Conservation (phyloP, 2,888 invertebrate genomes). For the Criorhina ranunculi region DNA sequence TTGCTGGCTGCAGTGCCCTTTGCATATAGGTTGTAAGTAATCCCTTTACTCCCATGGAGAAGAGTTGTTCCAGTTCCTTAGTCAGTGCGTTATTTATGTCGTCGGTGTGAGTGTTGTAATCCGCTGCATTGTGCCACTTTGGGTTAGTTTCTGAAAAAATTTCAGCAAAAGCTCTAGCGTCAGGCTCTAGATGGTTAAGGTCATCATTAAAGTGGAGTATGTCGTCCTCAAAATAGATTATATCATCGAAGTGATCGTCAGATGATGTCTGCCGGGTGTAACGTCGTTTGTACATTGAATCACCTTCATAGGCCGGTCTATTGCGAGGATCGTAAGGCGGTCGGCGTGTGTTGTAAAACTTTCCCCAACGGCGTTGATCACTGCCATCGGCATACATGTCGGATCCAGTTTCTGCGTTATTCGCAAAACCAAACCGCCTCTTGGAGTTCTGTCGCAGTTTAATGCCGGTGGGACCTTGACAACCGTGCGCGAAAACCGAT, state of each 20-base stretch:
- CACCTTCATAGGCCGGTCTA: conserved; percentile 65
- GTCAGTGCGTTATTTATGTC: conserved; percentile 88
- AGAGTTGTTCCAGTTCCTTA: conserved; percentile 93
- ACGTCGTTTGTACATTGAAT: conserved; percentile 79
- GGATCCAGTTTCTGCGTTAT: conserved; percentile 77
- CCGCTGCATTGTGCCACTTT: conserved; percentile 60
- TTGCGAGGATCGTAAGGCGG: conserved; percentile 80
- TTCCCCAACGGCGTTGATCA: conserved; percentile 78
- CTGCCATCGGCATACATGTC: conserved; percentile 62
- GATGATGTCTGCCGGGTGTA: conserved; percentile 70
- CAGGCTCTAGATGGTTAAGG: conserved; percentile 81
- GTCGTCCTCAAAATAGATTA: conserved; percentile 81
- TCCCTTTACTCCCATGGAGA: conserved; percentile 92
- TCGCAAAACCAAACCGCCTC: conserved; percentile 80
- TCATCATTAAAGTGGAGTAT: conserved; percentile 81
- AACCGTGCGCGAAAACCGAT: conserved; percentile 93
- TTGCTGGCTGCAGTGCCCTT: conserved; percentile 92
- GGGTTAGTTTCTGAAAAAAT: conserved; percentile 78
- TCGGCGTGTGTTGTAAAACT: conserved; percentile 77
- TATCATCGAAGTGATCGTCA: conserved; percentile 75
- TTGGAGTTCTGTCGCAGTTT: conserved; percentile 83
- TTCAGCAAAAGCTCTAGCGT: conserved; percentile 83
- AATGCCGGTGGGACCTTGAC: conserved; percentile 86
- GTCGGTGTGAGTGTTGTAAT: conserved; percentile 81
- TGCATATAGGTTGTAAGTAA: conserved; percentile 93